Conservation (phyloP, 2,797 vertebrate genomes). For the Champsocephalus esox region DNA sequence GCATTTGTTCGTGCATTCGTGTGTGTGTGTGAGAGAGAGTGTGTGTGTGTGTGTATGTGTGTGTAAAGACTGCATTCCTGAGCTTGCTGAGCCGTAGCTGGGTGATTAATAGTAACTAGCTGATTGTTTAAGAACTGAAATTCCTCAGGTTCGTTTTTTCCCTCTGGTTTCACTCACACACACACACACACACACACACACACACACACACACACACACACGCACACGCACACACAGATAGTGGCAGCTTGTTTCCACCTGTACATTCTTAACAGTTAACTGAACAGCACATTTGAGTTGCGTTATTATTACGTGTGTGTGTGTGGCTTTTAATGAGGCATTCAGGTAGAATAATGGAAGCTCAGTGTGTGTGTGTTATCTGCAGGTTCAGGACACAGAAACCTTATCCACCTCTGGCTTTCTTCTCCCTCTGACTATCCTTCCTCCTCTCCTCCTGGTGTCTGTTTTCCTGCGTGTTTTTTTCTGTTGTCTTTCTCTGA, state of each 20-base stretch:
- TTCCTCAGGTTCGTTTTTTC: constrained; percentile 66
- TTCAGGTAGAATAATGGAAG: constrained; percentile 54
- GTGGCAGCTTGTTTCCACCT: no score
- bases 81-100: constrained; percentile 84
- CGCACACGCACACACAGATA: background rate
- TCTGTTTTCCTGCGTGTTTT: no score
- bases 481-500: background rate
- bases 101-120: constrained; percentile 85
- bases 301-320: background rate
- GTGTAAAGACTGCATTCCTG: constrained; percentile 89
- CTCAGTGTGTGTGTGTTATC: constrained; percentile 55
- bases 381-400: constrained; percentile 63
- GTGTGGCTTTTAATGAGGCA: constrained; percentile 13
- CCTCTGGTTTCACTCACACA: constrained; percentile 31
- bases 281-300: no score
- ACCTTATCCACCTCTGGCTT: constrained; percentile 58
- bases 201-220: background rate
- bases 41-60: constrained; percentile 40
- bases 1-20: no score
- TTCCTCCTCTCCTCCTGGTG: no score
- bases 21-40: no score
- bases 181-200: constrained; percentile 18
- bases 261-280: no score
- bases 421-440: constrained; percentile 12
- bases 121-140: constrained; percentile 82